phyloP scores from a whole-genome alignment of 2,888 invertebrate species.

The Stenotaenia linearis region DNA sequence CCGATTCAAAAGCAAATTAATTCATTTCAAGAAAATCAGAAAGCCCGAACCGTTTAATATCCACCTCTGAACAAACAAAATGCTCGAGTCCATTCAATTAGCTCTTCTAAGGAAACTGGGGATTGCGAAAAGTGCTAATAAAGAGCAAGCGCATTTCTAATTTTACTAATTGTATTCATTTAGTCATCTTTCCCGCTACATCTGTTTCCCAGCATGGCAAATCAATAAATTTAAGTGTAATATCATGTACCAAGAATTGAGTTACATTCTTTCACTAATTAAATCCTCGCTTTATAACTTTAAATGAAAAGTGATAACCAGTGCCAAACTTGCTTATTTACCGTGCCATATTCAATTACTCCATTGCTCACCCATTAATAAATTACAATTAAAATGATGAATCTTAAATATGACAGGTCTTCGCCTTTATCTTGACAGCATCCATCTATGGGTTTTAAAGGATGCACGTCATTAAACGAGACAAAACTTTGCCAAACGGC shows the following conservation, averaged over 20 bases:
- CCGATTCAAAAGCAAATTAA: background rate
- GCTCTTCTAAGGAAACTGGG: background rate
- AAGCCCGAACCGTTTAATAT: background rate
- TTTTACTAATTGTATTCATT: background rate
- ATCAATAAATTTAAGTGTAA: background rate
- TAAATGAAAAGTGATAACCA: background rate
- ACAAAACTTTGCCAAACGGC: background rate
- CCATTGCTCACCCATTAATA: background rate
- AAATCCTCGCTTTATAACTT: background rate
- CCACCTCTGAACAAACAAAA: background rate
- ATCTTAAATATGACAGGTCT: background rate
- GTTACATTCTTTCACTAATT: background rate
- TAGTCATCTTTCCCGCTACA: background rate
- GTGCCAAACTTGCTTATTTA: background rate
- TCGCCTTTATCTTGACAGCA: constrained; percentile 3
- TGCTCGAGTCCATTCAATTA: background rate
- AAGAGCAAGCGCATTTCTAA: background rate
- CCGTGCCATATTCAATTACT: background rate
- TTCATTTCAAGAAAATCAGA: background rate
- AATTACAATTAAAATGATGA: constrained; percentile 21
- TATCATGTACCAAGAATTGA: background rate
- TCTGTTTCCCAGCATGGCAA: background rate
- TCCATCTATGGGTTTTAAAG: background rate
- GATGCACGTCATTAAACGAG: background rate
- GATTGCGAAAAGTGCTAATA: background rate